Evolutionary conservation across 2,797 vertebrate species (phyloP).

Genomic region (Coracias cyanogaster): DNA sequence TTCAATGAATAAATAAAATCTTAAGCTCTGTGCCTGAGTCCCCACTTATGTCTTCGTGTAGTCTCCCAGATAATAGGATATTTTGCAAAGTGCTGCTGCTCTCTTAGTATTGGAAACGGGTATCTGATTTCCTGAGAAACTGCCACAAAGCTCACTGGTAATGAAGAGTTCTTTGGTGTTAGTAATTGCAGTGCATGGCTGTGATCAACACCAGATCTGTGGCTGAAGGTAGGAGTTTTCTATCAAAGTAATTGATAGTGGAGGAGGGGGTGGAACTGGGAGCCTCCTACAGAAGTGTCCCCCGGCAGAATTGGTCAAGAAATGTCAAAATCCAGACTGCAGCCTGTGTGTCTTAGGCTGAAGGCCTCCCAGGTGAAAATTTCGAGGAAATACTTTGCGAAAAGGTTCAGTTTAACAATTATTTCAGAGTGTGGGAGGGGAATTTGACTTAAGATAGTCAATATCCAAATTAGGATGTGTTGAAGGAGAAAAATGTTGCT

Average conservation of each 20-base stretch:
- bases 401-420: not conserved
- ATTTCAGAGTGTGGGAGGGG: not conserved
- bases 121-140: not conserved
- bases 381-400: not conserved
- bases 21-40: constrained; percentile 50
- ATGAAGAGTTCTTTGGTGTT: not conserved
- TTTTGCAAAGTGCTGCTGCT: not conserved
- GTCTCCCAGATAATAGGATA: not conserved
- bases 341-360: not conserved
- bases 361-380: not conserved
- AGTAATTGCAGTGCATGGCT: not conserved
- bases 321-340: not conserved
- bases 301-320: not conserved
- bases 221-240: not conserved
- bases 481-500: not conserved
- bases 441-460: not conserved
- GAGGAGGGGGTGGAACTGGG: not conserved
- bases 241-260: not conserved
- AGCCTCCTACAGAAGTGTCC: not conserved
- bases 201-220: not conserved
- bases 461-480: not conserved
- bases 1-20: constrained; percentile 64
- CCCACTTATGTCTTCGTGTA: constrained; percentile 5
- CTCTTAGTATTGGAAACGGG: not conserved
- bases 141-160: not conserved